Evolutionary conservation across 2,113 vertebrate species (phyloP).

Genomic region (Thermophis baileyi): DNA sequence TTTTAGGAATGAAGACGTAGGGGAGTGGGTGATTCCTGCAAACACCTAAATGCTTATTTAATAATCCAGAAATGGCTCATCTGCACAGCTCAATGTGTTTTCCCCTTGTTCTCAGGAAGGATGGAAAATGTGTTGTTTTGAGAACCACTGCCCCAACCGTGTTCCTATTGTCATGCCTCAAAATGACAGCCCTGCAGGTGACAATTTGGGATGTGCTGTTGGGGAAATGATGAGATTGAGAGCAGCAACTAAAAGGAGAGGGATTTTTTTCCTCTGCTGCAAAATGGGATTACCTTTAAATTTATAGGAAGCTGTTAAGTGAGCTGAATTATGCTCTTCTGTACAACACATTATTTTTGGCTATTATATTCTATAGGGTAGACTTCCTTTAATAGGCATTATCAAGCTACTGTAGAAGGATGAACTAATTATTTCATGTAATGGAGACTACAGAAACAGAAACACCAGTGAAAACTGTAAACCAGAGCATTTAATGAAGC

Average conservation of each 20-base stretch:
- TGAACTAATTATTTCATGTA: not conserved
- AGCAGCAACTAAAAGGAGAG: not conserved
- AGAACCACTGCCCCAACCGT: not conserved
- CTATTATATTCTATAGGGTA: not conserved
- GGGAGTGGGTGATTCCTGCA: not conserved
- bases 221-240: not conserved
- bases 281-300: not conserved
- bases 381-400: not conserved
- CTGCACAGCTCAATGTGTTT: not conserved
- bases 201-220: not conserved
- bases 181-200: not conserved
- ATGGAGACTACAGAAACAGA: not conserved
- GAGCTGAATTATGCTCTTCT: not conserved
- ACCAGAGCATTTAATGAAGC: not conserved
- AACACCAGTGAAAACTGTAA: not conserved
- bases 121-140: not conserved
- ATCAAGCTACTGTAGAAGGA: not conserved
- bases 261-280: not conserved
- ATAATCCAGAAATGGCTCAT: not conserved
- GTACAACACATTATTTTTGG: not conserved
- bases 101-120: not conserved
- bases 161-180: not conserved
- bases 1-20: not conserved
- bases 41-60: not conserved
- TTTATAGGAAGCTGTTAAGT: not conserved